A percentile compares a stretch with the other conserved stretches of the same genome.
Conservation (phyloP, 2,797 vertebrate genomes). For the Eidolon dupreanum region DNA sequence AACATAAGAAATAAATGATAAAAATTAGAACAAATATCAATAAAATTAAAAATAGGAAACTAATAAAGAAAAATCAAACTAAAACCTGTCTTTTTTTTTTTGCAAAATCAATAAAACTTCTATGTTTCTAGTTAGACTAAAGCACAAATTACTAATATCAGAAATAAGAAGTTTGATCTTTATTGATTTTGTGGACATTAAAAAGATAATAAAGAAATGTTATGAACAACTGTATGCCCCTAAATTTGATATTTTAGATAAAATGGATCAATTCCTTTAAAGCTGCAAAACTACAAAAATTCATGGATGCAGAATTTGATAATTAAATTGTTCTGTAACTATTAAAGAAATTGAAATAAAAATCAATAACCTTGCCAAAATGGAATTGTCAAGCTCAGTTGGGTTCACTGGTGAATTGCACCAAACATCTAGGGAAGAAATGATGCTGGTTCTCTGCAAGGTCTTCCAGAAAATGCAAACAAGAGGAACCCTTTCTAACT, state of each 20-base stretch:
- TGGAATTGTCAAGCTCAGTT: neutral
- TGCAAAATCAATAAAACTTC: neutral
- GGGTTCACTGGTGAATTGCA: neutral
- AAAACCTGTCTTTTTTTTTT: neutral
- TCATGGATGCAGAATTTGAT: neutral
- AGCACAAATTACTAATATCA: neutral
- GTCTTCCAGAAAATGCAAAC: neutral
- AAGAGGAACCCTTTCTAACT: neutral
- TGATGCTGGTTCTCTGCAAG: neutral
- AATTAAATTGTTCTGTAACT: neutral
- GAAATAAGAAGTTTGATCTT: neutral
- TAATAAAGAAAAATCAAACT: neutral
- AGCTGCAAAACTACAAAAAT: neutral
- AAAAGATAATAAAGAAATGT: neutral
- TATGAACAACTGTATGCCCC: neutral
- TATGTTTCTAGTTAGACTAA: neutral
- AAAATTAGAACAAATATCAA: neutral
- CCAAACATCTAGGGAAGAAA: neutral
- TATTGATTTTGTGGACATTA: neutral
- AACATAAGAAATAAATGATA: neutral
- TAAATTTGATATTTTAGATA: neutral
- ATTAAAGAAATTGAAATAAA: neutral
- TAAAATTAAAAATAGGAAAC: neutral
- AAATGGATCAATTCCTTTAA: neutral
- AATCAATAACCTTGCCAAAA: neutral